A percentile compares a stretch with the other conserved stretches of the same genome.
Evolutionary conservation across 2,888 invertebrate genomes (phyloP).

Genomic region (Omphaloscelis lunosa): DNA sequence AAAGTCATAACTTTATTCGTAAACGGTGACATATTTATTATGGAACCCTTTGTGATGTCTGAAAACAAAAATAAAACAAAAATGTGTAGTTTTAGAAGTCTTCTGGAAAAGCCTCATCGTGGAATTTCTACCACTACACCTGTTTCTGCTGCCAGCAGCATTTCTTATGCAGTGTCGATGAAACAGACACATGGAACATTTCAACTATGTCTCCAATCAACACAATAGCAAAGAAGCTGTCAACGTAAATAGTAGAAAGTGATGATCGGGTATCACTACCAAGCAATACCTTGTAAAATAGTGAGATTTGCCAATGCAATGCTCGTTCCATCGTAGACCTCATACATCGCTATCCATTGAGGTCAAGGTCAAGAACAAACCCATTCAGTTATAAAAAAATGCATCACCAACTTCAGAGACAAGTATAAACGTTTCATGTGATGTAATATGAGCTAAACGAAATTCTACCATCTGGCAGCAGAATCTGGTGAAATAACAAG

Average conservation of each 20-base stretch:
- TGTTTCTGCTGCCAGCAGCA: neutral
- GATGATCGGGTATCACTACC: neutral
- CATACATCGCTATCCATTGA: neutral
- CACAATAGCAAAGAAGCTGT: neutral
- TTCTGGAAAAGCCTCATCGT: neutral
- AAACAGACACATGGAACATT: neutral
- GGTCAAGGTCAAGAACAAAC: neutral
- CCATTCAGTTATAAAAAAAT: neutral
- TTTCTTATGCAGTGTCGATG: too few relatives aligned
- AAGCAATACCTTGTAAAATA: neutral
- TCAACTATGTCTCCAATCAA: neutral
- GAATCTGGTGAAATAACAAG: neutral
- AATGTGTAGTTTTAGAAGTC: neutral
- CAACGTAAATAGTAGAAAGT: neutral
- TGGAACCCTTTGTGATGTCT: conserved; percentile 93
- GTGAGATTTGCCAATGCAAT: neutral
- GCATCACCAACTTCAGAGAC: neutral
- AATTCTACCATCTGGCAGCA: too few relatives aligned
- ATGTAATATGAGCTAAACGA: neutral
- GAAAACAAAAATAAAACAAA: conserved; percentile 63
- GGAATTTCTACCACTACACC: neutral
- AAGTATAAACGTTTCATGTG: neutral
- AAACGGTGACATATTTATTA: conserved; percentile 93
- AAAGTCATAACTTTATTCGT: conserved; percentile 92
- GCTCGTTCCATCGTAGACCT: neutral